Base-by-base conservation (phyloP, 1,140 invertebrate species). In the Drosophila serrata region DNA sequence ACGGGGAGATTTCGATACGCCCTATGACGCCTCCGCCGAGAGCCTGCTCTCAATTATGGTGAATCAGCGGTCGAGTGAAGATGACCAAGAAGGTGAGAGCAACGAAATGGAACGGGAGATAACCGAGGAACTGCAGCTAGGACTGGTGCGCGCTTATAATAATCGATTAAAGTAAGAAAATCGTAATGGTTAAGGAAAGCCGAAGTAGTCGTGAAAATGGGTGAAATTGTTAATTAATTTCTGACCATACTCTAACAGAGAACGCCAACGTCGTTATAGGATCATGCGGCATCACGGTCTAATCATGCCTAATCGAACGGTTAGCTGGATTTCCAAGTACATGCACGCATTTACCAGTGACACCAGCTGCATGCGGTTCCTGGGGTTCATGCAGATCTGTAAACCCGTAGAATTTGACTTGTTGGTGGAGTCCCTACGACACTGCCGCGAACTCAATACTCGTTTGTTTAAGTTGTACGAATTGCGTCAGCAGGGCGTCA, bases 21-120 rank as follows among this genome's bases (percentile, higher is more conserved):
- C 97, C 69, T 96, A 96, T 93, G 97, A 98, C 91, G 95, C 97
- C 69, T 95, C 96, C 82, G 97, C 97, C 0, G 98, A 98, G 91
- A 93, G 94, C 37, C 93, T 97, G 27, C 93, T 98, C 5, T 94
- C 81, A 0, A 45, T 88, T 15, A 87, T 91, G 48, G 93, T 97
- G 46, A 94, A 76, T n/a, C 33, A 74, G 27, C 35, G 45, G 7
- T 22, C 24, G 4, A 81, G 93, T 37, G 92, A 93, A 42, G 61
- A 49, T 0, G 68, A 90, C 15, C 59, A 68, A 9, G 65, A 74
- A 3, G 43, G 35, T 7, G 39, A 33, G 4, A 45, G 53, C 12
- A 33, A 6, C 45, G 24, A 42, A 4, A 27, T 19, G 6, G 88
- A 90, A 7, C 59, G n/a, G 3, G 19, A 62, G 13, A n/a, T 90